Evolutionary conservation across 2,797 vertebrate genomes (phyloP), one percentile per base, ranked within the genome.

Genomic region (Hipposideros larvatus): DNA sequence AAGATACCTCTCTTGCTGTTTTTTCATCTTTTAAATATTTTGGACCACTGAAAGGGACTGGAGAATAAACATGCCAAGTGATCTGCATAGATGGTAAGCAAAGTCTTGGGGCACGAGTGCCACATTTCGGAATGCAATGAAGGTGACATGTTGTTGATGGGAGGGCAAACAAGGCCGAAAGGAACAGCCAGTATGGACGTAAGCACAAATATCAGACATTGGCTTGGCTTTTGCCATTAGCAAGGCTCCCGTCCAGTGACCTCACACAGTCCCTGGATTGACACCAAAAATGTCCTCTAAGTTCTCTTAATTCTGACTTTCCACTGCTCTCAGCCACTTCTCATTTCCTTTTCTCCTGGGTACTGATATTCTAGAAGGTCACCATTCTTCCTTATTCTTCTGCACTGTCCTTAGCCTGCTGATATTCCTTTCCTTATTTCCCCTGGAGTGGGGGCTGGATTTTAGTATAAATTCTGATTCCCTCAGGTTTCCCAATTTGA

Each of bases 341-440:
- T 37, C 28, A 59, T n/a, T 75, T 41, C 11, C 13, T 43, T 57
- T 16, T 80, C 28, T 11, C 2, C 5, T 7, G 21, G 37, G 11
- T 55, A 57, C 34, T 24, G 43, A 19, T 51, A 11, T 73, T 59
- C 10, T 34, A 55, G 26, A 63, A 55, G 4, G 28, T 79, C 21
- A 43, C 34, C 51, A 41, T 28, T 63, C 43, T 31, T 88, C 53
- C n/a, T 93, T 48, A 43, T 82, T 74, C 26, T 91, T 75, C n/a
- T 31, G 68, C 21, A 31, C 21, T 24, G 21, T 66, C 7, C 11
- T 93, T 4, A 55, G 34, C 2, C 11, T 53, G n/a, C 31, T 87
- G 59, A 46, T 63, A 71, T 26, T 87, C 15, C 26, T 70, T 13
- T 4, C 9, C 18, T 94, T 85, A 4, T 86, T n/a, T 73, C 34